Base-by-base conservation (phyloP, 2,113 vertebrate genomes). In the Zosterops japonicus region DNA sequence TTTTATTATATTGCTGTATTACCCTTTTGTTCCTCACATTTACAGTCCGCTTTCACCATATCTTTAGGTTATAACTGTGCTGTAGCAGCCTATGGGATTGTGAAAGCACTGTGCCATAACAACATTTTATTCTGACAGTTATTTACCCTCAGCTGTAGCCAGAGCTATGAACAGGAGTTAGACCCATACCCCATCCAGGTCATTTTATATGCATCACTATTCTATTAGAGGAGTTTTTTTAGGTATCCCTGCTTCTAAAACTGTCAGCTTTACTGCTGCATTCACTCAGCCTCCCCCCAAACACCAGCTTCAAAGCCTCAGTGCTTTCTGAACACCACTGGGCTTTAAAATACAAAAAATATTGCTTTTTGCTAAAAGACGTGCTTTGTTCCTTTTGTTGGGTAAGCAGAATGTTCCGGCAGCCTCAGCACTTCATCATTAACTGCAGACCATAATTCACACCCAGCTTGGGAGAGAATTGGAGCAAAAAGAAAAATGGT, bases 381-480 rank as follows among this genome's bases (percentile, higher is more conserved):
- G 55, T 59, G 42, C 70, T 83, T 93, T 95, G 67, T 95, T 94
- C 87, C 87, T 95, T 93, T 95, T 69, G 33, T 80, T 44, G 59
- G 46, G 42, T 74, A 88, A 96, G 90, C 87, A 95, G 91, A 90
- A 88, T 55, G 68, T 57, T 59, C 61, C 2, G 0, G 49, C 70
- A 89, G 78, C 41, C 91, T 80, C 83, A 59, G 90, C 81, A 86
- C 87, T 94, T 90, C 87, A 80, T 94, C 82, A 76, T 94, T 83
- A 90, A 79, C 65, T 92, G 63, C 31, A 61, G 63, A 63, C 75
- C 36, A 57, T 81, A 61, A 44, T 79, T 94, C 78, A 76, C 23
- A 53, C 42, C 28, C 82, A 36, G 77, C 75, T 4, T 70, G 53
- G 42, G 59, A 88, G 72, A 93, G 52, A 94, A 80, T 19, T 57